Base-by-base conservation (phyloP, 1,140 invertebrate genomes). In the Microplitis mediator region DNA sequence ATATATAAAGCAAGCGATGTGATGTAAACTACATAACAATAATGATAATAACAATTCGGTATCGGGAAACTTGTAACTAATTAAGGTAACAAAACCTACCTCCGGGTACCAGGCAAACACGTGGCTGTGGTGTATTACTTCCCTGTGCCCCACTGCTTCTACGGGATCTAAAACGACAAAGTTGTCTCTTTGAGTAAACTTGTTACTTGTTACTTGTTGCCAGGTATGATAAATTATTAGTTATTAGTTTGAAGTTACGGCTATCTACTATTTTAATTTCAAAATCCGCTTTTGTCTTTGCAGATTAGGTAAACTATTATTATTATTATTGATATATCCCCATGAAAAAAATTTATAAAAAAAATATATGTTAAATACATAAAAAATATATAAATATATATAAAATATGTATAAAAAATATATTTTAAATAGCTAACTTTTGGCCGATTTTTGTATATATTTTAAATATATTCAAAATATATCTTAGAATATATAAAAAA, bases 131-230 rank as follows among this genome's bases (percentile, higher is more conserved):
- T 71, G 92, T 91, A 76, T 90, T 90, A 72, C 91, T 90, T 45
- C 91, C 89, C 61, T 92, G 89, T 68, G 91, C 91, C 61, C 90
- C 92, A 52, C 92, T 94, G 73, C 92, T 93, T 81, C 93, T 90
- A 75, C 92, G 88, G 65, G 92, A 93, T 88, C 92, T 94, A 88
- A 67, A 89, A 89, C 31, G 31, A 50, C 32, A 16, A 13, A 14
- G n/a, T 64, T n/a, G 13, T 54, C 16, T n/a, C 45, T 54, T n/a
- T n/a, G n/a, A 0, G 58, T 32, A 9, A 61, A 9, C 23, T 31
- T 23, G 16, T 61, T 16, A 23, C 16, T 32, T 61, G 4, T 31
- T 32, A 31, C 31, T 61, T 31, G 11, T 61, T 31, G 23, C 23
- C 31, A 23, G 23, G 8, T 56, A 5, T 16, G 14, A 1, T 16